Base-by-base conservation (phyloP, 2,888 invertebrate genomes). In the Ectemnius cavifrons region DNA sequence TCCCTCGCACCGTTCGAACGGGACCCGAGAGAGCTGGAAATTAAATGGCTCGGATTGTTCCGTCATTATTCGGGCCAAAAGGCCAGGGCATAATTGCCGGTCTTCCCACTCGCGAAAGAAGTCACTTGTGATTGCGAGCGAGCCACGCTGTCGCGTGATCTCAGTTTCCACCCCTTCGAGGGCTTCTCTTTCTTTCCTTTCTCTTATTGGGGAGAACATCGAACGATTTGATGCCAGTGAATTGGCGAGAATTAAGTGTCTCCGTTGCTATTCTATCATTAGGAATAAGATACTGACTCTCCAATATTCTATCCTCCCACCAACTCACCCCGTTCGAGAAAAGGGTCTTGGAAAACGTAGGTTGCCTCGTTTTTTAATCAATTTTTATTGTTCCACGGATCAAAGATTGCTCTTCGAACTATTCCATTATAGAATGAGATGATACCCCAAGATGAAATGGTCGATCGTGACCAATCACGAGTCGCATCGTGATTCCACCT, bases 31-130 rank as follows among this genome's bases (percentile, higher is more conserved):
- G 79, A 76, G 66, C 76, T 83, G 81, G 80, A 85, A 87, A 87
- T 87, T 87, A 87, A 87, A 87, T 87, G 87, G 75, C 82, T 75
- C 78, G 78, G 81, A 86, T 85, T 84, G 82, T 83, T 75, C 77
- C 71, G 78, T 86, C 82, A 82, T 87, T 86, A 87, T 81, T 74
- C 73, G 64, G 68, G 74, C 66, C 68, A 67, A 73, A 74, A 71
- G 70, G 67, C 66, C 60, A 59, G 69, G 37, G 67, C 68, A 71
- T 75, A 75, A 80, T 83, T 75, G 58, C 73, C 70, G 56, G 63
- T 57, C 61, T 77, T 71, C 78, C 76, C 60, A 75, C 63, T 76
- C 64, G 76, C 70, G 75, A 72, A 71, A 71, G 52, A 60, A 64
- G 18, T 57, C 60, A 45, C 28, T 46, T 14, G 56, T 56, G 73